Conservation (phyloP, 2,797 vertebrate genomes). For the Anniella stebbinsi region DNA sequence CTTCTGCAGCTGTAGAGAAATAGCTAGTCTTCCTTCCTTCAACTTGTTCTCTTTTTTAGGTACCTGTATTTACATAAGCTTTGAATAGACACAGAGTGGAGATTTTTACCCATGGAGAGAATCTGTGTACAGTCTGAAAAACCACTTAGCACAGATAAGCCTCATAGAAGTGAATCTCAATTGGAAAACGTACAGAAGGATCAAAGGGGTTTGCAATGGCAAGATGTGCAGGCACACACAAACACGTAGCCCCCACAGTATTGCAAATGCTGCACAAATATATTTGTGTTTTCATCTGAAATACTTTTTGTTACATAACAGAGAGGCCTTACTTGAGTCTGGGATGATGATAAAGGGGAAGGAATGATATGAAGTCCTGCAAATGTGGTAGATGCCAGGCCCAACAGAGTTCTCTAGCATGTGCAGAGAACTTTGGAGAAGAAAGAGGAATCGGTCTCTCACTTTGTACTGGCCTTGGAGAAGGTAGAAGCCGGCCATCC, state of each 20-base stretch:
- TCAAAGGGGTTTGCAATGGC: background rate
- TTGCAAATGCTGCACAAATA: background rate
- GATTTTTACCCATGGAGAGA: background rate
- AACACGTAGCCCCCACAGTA: background rate
- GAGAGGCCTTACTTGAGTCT: background rate
- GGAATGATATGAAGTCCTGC: background rate
- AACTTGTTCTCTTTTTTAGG: background rate
- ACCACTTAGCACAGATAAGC: background rate
- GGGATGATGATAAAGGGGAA: background rate
- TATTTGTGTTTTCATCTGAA: background rate
- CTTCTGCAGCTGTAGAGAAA: background rate
- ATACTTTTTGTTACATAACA: background rate
- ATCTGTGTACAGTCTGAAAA: slow-evolving; percentile 1
- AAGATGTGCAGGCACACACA: background rate
- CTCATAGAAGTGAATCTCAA: background rate
- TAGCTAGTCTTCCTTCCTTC: background rate
- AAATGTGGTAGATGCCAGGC: background rate
- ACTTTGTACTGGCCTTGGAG: background rate
- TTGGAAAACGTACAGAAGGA: background rate
- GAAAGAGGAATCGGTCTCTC: background rate
- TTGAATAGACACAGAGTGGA: background rate
- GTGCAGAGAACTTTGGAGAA: background rate
- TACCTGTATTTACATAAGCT: slow-evolving; percentile 3
- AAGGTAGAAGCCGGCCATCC: background rate
- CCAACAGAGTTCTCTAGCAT: background rate